Evolutionary conservation across 2,113 vertebrate species (phyloP).

Genomic region (Bos indicus): DNA sequence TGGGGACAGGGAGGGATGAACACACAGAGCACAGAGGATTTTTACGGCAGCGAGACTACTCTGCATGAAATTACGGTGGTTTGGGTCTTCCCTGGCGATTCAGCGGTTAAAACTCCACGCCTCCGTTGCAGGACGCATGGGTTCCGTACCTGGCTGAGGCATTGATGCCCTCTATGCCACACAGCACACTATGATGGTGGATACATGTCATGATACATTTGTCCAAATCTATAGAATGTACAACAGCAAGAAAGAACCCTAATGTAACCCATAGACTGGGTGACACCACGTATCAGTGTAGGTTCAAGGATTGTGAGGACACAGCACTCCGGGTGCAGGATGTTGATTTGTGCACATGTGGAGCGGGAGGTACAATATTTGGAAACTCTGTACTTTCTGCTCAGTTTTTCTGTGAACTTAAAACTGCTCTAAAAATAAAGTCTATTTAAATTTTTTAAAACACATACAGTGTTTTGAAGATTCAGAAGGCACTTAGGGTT

Average conservation of each 20-base stretch:
- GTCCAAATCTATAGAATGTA: accelerated
- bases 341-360: accelerated
- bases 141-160: not conserved
- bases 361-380: accelerated
- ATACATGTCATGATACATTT: accelerated
- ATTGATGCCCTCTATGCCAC: accelerated
- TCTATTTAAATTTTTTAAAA: not conserved
- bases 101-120: not conserved
- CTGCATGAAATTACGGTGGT: accelerated
- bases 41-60: accelerated
- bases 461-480: not conserved
- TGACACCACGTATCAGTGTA: accelerated
- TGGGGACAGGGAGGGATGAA: accelerated
- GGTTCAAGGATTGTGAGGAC: accelerated
- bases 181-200: accelerated
- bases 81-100: not conserved
- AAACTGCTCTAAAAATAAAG: not conserved
- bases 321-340: accelerated
- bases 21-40: not conserved
- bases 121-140: not conserved
- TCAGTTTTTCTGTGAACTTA: not conserved
- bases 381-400: not conserved
- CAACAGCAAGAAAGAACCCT: not conserved
- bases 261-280: accelerated
- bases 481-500: not conserved